Evolutionary conservation across 2,797 vertebrate species (phyloP).

Genomic region (Pangasius sanitwongsei): DNA sequence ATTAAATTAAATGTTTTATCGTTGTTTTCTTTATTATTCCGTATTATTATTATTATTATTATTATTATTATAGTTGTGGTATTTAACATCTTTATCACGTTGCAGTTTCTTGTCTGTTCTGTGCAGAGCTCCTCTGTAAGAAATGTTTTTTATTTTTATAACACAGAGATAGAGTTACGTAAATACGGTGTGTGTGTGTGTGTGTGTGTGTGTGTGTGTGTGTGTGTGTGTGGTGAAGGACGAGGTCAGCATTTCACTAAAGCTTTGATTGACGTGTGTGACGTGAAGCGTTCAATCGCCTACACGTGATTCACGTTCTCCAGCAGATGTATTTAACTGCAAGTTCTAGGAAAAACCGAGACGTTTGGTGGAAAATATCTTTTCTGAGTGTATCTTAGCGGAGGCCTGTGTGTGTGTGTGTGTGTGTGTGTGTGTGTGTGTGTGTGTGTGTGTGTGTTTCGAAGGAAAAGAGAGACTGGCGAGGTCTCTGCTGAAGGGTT

Average conservation of each 20-base stretch:
- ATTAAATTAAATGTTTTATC: too few species aligned
- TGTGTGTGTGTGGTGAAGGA: constrained; percentile 18
- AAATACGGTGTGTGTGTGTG: constrained; percentile 2
- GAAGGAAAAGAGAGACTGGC: neutral
- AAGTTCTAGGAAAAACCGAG: constrained; percentile 34
- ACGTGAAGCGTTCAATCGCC: neutral
- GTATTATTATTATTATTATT: neutral
- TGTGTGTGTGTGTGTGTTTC: constrained; percentile 33
- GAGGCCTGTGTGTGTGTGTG: constrained; percentile 1
- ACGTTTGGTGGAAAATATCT: constrained; percentile 40
- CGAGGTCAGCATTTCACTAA: constrained; percentile 4
- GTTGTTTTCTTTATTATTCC: too few species aligned
- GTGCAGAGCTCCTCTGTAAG: neutral
- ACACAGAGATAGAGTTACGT: neutral
- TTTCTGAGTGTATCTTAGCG: constrained; percentile 39
- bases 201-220: constrained; percentile 18
- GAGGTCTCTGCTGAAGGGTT: constrained; percentile 52
- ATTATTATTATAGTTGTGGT: neutral
- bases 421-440: constrained; percentile 29
- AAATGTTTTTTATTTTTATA: neutral
- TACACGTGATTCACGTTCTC: constrained; percentile 19
- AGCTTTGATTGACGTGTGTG: constrained; percentile 19
- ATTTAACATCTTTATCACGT: neutral
- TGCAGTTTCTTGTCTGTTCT: neutral
- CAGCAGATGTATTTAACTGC: constrained; percentile 1